Evolutionary conservation across 2,888 invertebrate species (phyloP), one percentile per base, ranked within the genome.

Genomic region (Phlogophora meticulosa): DNA sequence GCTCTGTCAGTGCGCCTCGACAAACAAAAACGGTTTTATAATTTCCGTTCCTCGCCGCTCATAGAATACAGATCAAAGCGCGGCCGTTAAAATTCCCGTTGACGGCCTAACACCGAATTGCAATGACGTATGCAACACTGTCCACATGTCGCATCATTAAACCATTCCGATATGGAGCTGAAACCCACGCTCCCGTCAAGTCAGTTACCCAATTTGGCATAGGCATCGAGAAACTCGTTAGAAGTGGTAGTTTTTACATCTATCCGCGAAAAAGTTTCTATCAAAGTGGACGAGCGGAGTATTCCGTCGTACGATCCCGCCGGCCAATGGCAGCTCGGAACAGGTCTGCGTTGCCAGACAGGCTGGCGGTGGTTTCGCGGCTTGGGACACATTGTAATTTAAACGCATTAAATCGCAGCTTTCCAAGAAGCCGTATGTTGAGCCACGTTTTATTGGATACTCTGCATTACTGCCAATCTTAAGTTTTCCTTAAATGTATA

Each of bases 221-320:
- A 87, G 90, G 90, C 88, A 90, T 91, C 92, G 92, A 91, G 93
- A 93, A 93, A 93, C 93, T 93, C 83, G 92, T 92, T 92, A 90
- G 90, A 89, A 87, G 87, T 86, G 80, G 81, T 77, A 83, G 87
- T 92, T 93, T 93, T 93, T 93, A 85, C 85, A 71, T 81, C 74
- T 78, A 80, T 79, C 77, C 64, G 81, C 83, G 86, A 82, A 82
- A 82, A 90, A 92, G 91, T 94, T 94, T 94, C 93, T 93, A 93
- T 90, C 81, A 78, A 85, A 85, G 81, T 81, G 81, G 85, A 79
- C 80, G 80, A 78, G 74, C 53, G 70, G 68, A 82, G 82, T 84
- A 88, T 88, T 87, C 87, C 85, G 68, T 60, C 59, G 74, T 78
- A 69, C 83, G 81, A 80, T 84, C 81, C 82, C 80, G 62, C 63